Percentiles rank a stretch among this genome's conserved stretches.
phyloP scores from a whole-genome alignment of 2,888 invertebrate species.

The Apoda limacodes region DNA sequence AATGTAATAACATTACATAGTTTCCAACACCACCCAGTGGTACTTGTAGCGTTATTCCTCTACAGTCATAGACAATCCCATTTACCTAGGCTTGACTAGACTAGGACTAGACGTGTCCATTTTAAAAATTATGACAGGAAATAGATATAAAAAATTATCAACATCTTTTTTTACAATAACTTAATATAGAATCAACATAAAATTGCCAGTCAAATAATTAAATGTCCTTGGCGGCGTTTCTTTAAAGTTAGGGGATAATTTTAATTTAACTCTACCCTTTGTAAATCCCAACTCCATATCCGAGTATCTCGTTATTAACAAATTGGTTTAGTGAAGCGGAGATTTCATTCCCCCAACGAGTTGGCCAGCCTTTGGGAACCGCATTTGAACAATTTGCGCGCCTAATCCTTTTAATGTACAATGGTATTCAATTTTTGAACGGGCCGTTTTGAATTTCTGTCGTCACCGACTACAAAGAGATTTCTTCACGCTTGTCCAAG shows the following conservation, averaged over 20 bases:
- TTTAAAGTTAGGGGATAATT: slow-evolving; percentile 49
- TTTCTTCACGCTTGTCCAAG: too few species aligned
- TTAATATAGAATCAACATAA: too few species aligned
- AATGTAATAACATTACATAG: too few species aligned
- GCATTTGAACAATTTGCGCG: slow-evolving; percentile 27
- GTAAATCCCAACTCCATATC: neutral
- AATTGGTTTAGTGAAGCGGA: neutral
- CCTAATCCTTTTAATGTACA: slow-evolving; percentile 30
- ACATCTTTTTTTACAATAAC: too few species aligned
- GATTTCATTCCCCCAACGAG: slow-evolving; percentile 5
- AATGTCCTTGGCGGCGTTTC: slow-evolving; percentile 42
- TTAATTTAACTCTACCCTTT: slow-evolving; percentile 56
- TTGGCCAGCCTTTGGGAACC: slow-evolving; percentile 30
- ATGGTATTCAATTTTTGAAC: slow-evolving; percentile 28
- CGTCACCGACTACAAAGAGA: slow-evolving; percentile 28
- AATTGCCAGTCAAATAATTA: too few species aligned
- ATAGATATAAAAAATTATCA: too few species aligned
- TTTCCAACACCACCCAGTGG: too few species aligned
- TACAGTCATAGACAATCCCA: too few species aligned
- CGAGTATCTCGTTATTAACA: neutral
- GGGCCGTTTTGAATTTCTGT: slow-evolving; percentile 19
- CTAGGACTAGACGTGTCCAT: too few species aligned
- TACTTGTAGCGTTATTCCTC: too few species aligned
- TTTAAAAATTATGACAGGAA: too few species aligned
- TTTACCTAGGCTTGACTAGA: too few species aligned